A percentile compares a stretch with the other conserved stretches of the same genome.
Evolutionary conservation across 2,888 invertebrate genomes (phyloP).

Genomic region (Escarpia spicata): DNA sequence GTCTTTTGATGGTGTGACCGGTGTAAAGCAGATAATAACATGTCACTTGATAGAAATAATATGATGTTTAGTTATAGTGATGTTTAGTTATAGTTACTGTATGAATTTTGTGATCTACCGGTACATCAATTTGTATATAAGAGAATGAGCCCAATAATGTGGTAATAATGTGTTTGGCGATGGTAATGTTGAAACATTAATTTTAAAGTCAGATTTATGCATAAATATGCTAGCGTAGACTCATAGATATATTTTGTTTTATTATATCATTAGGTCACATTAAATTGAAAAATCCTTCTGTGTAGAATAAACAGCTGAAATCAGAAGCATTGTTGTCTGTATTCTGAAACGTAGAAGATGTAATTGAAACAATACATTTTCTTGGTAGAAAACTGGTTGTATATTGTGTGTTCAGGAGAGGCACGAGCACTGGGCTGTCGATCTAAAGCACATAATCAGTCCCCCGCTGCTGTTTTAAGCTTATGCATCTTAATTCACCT

Average conservation of each 20-base stretch:
- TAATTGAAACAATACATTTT: no score
- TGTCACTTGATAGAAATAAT: background rate
- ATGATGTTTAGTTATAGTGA: background rate
- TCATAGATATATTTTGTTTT: no score
- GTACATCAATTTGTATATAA: background rate
- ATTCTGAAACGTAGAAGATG: background rate
- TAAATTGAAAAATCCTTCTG: background rate
- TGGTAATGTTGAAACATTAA: background rate
- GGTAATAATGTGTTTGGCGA: background rate
- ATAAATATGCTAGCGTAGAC: background rate
- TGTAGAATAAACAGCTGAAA: background rate
- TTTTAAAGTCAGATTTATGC: constrained; percentile 1
- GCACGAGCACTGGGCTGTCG: no score
- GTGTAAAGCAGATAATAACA: background rate
- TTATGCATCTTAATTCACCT: no score
- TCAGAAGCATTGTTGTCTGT: background rate
- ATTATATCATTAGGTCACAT: background rate
- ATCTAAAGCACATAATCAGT: no score
- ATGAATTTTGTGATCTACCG: background rate
- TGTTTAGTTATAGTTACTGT: background rate
- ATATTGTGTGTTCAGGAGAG: no score
- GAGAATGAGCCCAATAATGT: background rate
- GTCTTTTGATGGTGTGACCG: no score
- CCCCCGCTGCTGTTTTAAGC: no score
- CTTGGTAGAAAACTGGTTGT: no score